Conservation (phyloP, 2,797 vertebrate genomes). For the Eleutherodactylus coqui region DNA sequence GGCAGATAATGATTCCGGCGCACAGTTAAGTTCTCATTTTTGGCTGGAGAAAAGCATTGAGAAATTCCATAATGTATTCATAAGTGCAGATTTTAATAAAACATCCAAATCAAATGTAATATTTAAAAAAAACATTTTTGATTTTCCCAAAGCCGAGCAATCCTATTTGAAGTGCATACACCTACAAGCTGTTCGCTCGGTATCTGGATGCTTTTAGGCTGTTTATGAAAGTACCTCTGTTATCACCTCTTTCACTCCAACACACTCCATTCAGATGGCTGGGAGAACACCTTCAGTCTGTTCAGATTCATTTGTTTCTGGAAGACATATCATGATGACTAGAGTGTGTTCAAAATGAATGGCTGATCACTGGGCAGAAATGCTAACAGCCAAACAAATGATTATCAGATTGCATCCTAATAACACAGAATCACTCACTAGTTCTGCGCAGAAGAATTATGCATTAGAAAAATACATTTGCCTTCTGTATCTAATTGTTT, state of each 20-base stretch:
- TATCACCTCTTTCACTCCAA: background rate
- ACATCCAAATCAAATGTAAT: background rate
- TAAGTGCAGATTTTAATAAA: background rate
- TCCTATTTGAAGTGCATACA: background rate
- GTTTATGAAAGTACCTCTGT: background rate
- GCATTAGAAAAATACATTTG: slow-evolving; percentile 23
- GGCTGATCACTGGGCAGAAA: background rate
- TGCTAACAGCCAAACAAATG: slow-evolving; percentile 49
- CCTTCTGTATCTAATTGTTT: slow-evolving; percentile 55
- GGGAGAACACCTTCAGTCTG: background rate
- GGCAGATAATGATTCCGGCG: background rate
- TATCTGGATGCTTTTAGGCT: background rate
- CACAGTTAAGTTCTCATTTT: background rate
- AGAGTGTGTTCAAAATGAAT: slow-evolving; percentile 11
- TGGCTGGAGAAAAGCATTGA: background rate
- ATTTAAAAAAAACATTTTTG: background rate
- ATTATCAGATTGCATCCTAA: slow-evolving; percentile 46
- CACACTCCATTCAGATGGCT: background rate
- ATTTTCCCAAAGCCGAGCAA: background rate
- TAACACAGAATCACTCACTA: slow-evolving; percentile 28
- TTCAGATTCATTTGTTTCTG: slow-evolving; percentile 10
- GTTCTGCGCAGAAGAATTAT: slow-evolving; percentile 1
- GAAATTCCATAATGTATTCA: background rate
- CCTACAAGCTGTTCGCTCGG: background rate
- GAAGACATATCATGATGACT: slow-evolving; percentile 32